phyloP scores from a whole-genome alignment of 2,113 vertebrate species.

The Canis aureus region DNA sequence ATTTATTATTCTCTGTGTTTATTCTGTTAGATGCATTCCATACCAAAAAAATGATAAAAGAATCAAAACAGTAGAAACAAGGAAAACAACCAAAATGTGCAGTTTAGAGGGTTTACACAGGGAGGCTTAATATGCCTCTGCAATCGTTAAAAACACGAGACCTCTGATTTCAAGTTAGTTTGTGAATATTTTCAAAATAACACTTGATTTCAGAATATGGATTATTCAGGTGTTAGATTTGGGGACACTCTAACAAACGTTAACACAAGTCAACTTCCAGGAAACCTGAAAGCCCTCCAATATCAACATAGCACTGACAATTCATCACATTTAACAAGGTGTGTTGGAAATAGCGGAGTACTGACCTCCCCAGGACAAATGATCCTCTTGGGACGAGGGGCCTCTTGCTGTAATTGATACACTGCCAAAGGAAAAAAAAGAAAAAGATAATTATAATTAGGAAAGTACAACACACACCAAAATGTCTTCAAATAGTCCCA shows the following conservation, averaged over 20 bases:
- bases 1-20: conserved; percentile 39
- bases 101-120: background rate
- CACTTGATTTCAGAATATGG: conserved; percentile 22
- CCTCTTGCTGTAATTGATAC: conserved; percentile 98
- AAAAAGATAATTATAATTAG: conserved; percentile 79
- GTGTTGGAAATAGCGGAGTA: conserved; percentile 75
- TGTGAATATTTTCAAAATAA: conserved; percentile 31
- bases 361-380: conserved; percentile 97
- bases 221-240: conserved; percentile 59
- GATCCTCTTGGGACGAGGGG: conserved; percentile 97
- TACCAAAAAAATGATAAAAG: background rate
- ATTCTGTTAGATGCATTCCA: background rate
- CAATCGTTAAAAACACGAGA: background rate
- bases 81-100: background rate
- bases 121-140: background rate
- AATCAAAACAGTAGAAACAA: background rate
- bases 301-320: conserved; percentile 71
- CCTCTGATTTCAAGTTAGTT: background rate
- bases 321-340: conserved; percentile 83
- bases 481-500: conserved; percentile 74
- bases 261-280: conserved; percentile 48
- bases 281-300: conserved; percentile 52
- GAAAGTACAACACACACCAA: conserved; percentile 59
- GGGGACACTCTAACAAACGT: conserved; percentile 53
- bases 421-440: conserved; percentile 90